phyloP scores from a whole-genome alignment of 2,888 invertebrate genomes.

The Agonopterix heracliana region DNA sequence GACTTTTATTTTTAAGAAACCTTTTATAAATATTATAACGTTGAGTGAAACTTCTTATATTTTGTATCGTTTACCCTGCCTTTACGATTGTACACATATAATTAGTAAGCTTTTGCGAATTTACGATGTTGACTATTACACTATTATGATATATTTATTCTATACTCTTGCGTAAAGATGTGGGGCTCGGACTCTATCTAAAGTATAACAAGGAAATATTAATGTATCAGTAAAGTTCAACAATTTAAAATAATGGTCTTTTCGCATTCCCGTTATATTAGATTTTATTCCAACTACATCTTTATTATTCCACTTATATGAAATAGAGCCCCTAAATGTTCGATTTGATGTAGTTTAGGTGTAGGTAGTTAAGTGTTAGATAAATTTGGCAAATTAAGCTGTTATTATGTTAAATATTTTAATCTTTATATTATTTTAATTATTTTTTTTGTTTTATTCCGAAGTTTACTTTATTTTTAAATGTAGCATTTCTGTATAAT shows the following conservation, averaged over 20 bases:
- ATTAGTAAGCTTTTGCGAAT: slow-evolving; percentile 68
- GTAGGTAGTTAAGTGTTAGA: slow-evolving; percentile 61
- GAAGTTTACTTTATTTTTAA: not conserved
- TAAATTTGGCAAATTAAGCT: slow-evolving; percentile 36
- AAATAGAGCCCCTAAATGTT: slow-evolving; percentile 50
- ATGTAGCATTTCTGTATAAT: not conserved
- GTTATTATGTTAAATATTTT: slow-evolving; percentile 23
- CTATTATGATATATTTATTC: slow-evolving; percentile 43
- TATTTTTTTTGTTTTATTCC: not conserved
- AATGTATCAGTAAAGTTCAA: too few species aligned
- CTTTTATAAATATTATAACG: slow-evolving; percentile 21
- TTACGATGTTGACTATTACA: slow-evolving; percentile 73
- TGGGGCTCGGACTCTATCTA: slow-evolving; percentile 23
- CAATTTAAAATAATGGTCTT: too few species aligned
- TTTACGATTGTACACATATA: slow-evolving; percentile 47
- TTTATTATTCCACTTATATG: not conserved
- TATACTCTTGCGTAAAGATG: slow-evolving; percentile 33
- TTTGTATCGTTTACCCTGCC: slow-evolving; percentile 66
- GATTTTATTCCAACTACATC: too few species aligned
- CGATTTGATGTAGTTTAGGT: slow-evolving; percentile 55
- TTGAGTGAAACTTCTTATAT: slow-evolving; percentile 46
- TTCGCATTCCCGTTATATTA: too few species aligned
- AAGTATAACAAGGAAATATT: too few species aligned
- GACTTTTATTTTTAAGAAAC: slow-evolving; percentile 32
- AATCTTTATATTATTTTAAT: not conserved